Conservation (phyloP, 2,113 vertebrate species). For the Hystrix brachyura region DNA sequence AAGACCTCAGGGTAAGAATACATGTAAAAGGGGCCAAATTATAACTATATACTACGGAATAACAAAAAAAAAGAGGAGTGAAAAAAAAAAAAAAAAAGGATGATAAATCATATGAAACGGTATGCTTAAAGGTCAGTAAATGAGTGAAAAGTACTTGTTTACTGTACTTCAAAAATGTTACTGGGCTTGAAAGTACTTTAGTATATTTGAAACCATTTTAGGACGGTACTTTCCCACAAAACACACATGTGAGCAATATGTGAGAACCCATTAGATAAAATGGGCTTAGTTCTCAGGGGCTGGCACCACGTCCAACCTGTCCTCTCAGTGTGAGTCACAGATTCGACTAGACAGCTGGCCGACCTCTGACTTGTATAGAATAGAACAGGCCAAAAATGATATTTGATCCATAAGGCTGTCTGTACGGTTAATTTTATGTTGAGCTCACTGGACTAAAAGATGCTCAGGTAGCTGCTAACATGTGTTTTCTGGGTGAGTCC, state of each 20-base stretch:
- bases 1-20: slow-evolving; percentile 57
- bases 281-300: not conserved
- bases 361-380: not conserved
- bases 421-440: not conserved
- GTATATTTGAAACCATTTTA: not conserved
- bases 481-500: not conserved
- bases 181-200: not conserved
- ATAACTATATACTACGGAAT: not conserved
- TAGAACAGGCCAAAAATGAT: not conserved
- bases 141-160: not conserved
- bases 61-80: not conserved
- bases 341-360: not conserved
- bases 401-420: not conserved
- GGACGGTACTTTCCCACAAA: not conserved
- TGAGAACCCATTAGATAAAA: not conserved
- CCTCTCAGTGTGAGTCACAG: not conserved
- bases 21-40: slow-evolving; percentile 31
- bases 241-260: not conserved
- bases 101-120: not conserved
- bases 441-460: not conserved
- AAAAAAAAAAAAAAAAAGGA: no score
- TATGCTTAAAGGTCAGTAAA: slow-evolving; percentile 15
- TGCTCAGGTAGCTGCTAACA: not conserved
- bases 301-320: fast-evolving
- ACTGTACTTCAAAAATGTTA: no score